Base-by-base conservation (phyloP, 2,797 vertebrate species). In the Pipistrellus pygmaeus region DNA sequence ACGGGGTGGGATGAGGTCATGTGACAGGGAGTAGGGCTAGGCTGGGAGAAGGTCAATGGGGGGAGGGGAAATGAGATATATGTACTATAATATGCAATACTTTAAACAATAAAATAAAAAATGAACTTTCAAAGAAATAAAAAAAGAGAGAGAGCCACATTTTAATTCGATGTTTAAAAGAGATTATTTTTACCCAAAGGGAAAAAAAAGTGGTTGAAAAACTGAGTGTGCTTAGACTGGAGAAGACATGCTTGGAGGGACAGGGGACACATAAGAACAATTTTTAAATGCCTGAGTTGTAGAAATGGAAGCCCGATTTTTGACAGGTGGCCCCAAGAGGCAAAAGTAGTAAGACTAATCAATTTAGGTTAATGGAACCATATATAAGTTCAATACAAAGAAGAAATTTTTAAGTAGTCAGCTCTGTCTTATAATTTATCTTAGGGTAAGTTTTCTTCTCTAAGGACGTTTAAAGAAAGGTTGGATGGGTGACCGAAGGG, bases 371-470 rank as follows among this genome's bases (percentile, higher is more conserved):
- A 72, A 87, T 11, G 10, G 72, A 93, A 71, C 12, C 53, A 38
- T 76, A 80, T 75, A 87, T 95, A 76, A 88, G 4, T 27, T 62
- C 76, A 83, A 27, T 53, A 46, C 64, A 71, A 93, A 46, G 13
- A 78, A 81, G 76, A 82, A 11, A 32, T 23, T 64, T 83, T 77
- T 91, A 12, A 68, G 68, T 68, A 51, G 44, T 60, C 81, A 64
- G 51, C 30, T 76, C 64, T 60, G 6, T 90, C 85, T 87, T 89
- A 66, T 18, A 38, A 44, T 80, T 84, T 75, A 62, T 30, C n/a
- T 90, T 78, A 60, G 21, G 35, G 4, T 55, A 93, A 76, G 44
- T 80, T 75, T 75, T 20, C 55, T 86, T 89, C 66, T 87, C 64
- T 60, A 17, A 76, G 25, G 77, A 4, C 10, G 55, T 66, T 93